Conservation (phyloP, 2,797 vertebrate species). For the Siniperca obscura region DNA sequence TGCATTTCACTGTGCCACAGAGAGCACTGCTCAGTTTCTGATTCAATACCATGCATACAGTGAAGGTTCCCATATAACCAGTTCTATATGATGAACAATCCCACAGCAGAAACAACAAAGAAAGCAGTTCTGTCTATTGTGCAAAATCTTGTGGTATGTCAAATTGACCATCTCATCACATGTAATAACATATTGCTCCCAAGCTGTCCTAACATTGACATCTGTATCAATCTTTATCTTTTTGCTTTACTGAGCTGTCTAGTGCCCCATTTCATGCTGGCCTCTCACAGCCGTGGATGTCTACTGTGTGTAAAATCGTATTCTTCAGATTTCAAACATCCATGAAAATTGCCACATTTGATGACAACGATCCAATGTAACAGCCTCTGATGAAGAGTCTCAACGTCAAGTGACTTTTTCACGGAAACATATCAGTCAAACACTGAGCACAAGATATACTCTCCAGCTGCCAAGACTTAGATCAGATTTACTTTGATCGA, state of each 20-base stretch:
- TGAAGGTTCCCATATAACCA: not conserved
- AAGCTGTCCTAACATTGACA: conserved; percentile 25
- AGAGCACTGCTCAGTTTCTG: not conserved
- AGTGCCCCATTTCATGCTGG: conserved; percentile 39
- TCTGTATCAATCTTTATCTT: conserved; percentile 36
- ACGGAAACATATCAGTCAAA: conserved; percentile 29
- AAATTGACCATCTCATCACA: conserved; percentile 1
- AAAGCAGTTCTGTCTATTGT: not conserved
- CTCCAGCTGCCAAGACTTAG: conserved; percentile 46
- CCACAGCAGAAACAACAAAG: not conserved
- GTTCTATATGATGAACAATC: not conserved
- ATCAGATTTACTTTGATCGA: conserved; percentile 44
- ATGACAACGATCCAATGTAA: conserved; percentile 52
- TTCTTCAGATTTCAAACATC: conserved; percentile 42
- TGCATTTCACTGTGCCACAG: not conserved
- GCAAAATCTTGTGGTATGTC: not conserved
- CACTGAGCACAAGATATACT: conserved; percentile 13
- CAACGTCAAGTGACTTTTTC: conserved; percentile 44
- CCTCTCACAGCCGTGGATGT: conserved; percentile 22
- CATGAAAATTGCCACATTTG: conserved; percentile 50
- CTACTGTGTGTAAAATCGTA: conserved; percentile 37
- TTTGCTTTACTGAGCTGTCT: conserved; percentile 37
- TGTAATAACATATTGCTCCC: conserved; percentile 10
- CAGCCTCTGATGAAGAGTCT: conserved; percentile 40
- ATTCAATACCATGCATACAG: not conserved